A percentile compares a stretch with the other conserved stretches of the same genome.
Evolutionary conservation across 1,140 invertebrate species (phyloP).

Genomic region (Drosophila funebris): DNA sequence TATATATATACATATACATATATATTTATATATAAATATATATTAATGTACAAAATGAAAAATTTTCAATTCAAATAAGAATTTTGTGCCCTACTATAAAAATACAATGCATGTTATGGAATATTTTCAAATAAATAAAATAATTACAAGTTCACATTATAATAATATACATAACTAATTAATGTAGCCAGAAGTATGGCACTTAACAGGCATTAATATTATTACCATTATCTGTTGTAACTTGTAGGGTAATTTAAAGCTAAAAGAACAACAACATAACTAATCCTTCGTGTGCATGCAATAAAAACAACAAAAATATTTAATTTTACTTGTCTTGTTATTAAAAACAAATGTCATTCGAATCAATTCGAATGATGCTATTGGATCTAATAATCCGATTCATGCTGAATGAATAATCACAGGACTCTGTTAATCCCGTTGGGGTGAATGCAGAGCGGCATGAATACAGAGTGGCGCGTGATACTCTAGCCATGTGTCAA

Average conservation of each 20-base stretch:
- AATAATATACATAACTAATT: slow-evolving; percentile 43
- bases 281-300: slow-evolving; percentile 79
- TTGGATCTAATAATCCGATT: not conserved
- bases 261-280: slow-evolving; percentile 49
- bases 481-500: not conserved
- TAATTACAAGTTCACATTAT: slow-evolving; percentile 34
- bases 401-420: not conserved
- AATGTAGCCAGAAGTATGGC: slow-evolving; percentile 24
- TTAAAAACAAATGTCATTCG: not conserved
- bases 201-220: slow-evolving; percentile 59
- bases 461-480: too few species aligned
- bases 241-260: slow-evolving; percentile 64
- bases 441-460: not conserved
- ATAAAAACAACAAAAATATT: slow-evolving; percentile 52
- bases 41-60: slow-evolving; percentile 65
- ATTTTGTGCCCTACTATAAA: slow-evolving; percentile 41
- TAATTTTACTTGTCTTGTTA: not conserved
- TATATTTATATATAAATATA: slow-evolving; percentile 27
- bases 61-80: slow-evolving; percentile 56
- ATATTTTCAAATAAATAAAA: slow-evolving; percentile 35
- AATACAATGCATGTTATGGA: slow-evolving; percentile 56
- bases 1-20: too few species aligned
- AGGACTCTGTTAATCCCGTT: not conserved
- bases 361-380: not conserved
- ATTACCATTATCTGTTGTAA: slow-evolving; percentile 75